phyloP scores from a whole-genome alignment of 2,888 invertebrate genomes.

The Koerneria pararmatus region DNA sequence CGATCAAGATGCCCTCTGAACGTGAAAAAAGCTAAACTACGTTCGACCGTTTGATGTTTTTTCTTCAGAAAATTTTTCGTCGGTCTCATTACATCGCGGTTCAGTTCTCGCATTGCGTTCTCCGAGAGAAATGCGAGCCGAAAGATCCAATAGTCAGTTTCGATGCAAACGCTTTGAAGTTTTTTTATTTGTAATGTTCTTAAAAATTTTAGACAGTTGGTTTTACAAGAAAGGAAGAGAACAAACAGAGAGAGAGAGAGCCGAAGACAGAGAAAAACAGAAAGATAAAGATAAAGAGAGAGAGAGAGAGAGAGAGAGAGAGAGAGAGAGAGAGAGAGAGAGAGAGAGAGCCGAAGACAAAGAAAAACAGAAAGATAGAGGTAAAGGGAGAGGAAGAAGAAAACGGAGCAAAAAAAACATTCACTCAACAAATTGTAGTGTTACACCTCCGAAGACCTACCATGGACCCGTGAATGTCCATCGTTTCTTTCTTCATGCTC shows the following conservation, averaged over 20 bases:
- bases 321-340: not conserved
- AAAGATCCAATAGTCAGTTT: too few species aligned
- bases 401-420: not conserved
- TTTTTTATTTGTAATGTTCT: too few species aligned
- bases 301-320: not conserved
- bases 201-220: too few species aligned
- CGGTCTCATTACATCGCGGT: too few species aligned
- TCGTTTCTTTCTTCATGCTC: not conserved
- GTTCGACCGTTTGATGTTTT: too few species aligned
- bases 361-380: not conserved
- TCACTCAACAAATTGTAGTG: not conserved
- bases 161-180: too few species aligned
- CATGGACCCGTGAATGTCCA: not conserved
- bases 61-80: too few species aligned
- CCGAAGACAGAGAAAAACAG: not conserved
- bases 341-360: not conserved
- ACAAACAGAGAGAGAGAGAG: constrained; percentile 8
- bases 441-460: not conserved
- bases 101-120: too few species aligned
- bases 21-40: too few species aligned
- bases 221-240: constrained; percentile 2
- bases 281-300: not conserved
- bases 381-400: not conserved
- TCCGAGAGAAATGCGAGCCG: too few species aligned
- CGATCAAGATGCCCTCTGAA: too few species aligned